Evolutionary conservation across 2,113 vertebrate genomes (phyloP), one percentile per base, ranked within the genome.

Genomic region (Anas platyrhynchos): DNA sequence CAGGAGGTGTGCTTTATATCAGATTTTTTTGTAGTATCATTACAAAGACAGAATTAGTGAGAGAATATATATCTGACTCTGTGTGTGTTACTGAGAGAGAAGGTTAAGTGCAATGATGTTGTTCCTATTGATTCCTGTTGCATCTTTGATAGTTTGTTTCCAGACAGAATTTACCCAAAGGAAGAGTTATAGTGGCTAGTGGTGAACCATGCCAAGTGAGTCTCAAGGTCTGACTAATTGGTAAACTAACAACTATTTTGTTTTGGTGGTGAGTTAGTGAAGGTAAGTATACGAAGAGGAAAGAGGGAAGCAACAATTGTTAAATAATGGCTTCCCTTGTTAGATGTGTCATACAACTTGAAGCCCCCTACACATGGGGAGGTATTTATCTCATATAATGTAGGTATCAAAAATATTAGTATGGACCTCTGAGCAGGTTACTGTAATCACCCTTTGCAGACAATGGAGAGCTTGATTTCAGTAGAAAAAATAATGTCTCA

Each of bases 91-190:
- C 48, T 72, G 54, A 73, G 55, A 48, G 32, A 29, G 8, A 50
- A 52, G 29, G 26, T 89, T 85, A 82, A 15, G 6, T 76, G 71
- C 38, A 72, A 48, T 25, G 7, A 21, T 56, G 36, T 20, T 87
- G n/a, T 63, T 81, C 32, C 12, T 93, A 72, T 87, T 56, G 94
- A 91, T 89, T 96, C 54, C 25, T 59, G 16, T 68, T 87, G 73
- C 3, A 1, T 48, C 46, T 81, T 75, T 32, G 34, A 43, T 7
- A 52, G 58, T 32, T 76, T 66, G 9, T 59, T 72, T 83, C 65
- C 52, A 91, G 36, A 84, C n/a, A 62, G 38, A 72, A 86, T 6
- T 7, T 54, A 25, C 31, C 56, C 2, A 16, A 88, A 44, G 29
- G 34, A 52, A 56, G 16, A 80, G 29, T 73, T 88, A 79, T 89